Conservation (phyloP, 2,888 invertebrate species). For the Andrena haemorrhoa region DNA sequence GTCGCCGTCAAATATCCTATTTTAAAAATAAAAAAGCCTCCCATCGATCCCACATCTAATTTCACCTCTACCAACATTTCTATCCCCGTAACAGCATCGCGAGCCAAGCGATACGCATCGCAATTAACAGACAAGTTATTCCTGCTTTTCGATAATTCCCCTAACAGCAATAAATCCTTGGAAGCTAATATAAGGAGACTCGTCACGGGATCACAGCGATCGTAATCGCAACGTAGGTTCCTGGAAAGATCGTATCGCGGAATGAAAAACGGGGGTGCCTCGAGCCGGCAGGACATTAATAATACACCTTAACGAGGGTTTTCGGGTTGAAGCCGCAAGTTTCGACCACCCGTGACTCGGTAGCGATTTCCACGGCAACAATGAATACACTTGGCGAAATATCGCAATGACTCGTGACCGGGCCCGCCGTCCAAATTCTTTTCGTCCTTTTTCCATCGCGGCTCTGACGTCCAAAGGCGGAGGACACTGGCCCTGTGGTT, state of each 20-base stretch:
- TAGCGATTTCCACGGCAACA: slow-evolving; percentile 17
- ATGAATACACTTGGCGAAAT: slow-evolving; percentile 12
- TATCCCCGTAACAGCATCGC: background rate
- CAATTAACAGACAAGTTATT: background rate
- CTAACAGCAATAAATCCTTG: background rate
- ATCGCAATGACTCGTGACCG: background rate
- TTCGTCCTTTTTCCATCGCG: slow-evolving; percentile 23
- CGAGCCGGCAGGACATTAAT: slow-evolving; percentile 21
- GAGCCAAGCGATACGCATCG: background rate
- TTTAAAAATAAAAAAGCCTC: too few relatives aligned
- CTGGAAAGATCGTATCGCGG: slow-evolving; percentile 30
- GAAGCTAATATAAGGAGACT: slow-evolving; percentile 12
- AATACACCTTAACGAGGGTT: slow-evolving; percentile 25
- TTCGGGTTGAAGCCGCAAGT: slow-evolving; percentile 25
- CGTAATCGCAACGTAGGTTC: slow-evolving; percentile 17
- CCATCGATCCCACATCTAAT: too few relatives aligned
- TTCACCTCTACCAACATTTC: too few relatives aligned
- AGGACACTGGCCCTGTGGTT: slow-evolving; percentile 73
- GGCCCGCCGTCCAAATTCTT: slow-evolving; percentile 16
- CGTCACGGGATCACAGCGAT: slow-evolving; percentile 9
- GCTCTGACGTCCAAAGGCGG: slow-evolving; percentile 27
- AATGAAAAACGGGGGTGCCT: background rate
- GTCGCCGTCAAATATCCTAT: too few relatives aligned
- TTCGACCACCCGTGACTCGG: slow-evolving; percentile 3
- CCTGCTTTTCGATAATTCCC: background rate